Conservation (phyloP, 2,888 invertebrate species). For the Hermaeophaga mercurialis region DNA sequence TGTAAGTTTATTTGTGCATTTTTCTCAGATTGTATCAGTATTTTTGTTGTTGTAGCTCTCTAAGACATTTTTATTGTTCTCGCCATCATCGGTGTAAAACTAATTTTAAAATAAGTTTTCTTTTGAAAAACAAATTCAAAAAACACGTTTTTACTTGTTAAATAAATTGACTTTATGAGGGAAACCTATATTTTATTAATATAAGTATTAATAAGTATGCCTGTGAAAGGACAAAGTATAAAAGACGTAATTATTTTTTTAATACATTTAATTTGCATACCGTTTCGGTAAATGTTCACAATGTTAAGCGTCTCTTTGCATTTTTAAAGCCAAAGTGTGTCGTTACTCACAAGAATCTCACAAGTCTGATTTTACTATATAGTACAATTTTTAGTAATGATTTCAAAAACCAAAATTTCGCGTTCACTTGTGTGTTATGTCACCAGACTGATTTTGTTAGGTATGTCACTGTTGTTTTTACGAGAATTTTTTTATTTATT, state of each 20-base stretch:
- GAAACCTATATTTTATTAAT: too few species aligned
- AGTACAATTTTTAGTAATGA: slow-evolving; percentile 34
- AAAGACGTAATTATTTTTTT: too few species aligned
- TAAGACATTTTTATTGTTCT: neutral
- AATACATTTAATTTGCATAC: too few species aligned
- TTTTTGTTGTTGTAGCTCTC: slow-evolving; percentile 7
- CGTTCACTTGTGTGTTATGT: slow-evolving; percentile 38
- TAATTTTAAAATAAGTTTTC: too few species aligned
- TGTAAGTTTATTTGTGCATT: slow-evolving; percentile 24
- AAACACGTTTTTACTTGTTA: too few species aligned
- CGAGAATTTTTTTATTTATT: slow-evolving; percentile 27
- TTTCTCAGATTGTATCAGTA: slow-evolving; percentile 4
- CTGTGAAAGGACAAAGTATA: too few species aligned
- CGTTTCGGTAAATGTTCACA: neutral
- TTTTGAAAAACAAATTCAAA: too few species aligned
- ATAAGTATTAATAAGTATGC: too few species aligned
- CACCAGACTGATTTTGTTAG: slow-evolving; percentile 48
- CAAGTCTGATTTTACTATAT: slow-evolving; percentile 25
- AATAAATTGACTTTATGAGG: too few species aligned
- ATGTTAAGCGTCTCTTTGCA: neutral
- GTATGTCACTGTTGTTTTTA: slow-evolving; percentile 34
- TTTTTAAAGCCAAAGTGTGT: slow-evolving; percentile 18
- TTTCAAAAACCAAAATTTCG: slow-evolving; percentile 21
- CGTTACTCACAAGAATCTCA: slow-evolving; percentile 19
- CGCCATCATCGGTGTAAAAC: too few species aligned